phyloP scores from a whole-genome alignment of 2,888 invertebrate species.

The Gandaritis pyraliata region DNA sequence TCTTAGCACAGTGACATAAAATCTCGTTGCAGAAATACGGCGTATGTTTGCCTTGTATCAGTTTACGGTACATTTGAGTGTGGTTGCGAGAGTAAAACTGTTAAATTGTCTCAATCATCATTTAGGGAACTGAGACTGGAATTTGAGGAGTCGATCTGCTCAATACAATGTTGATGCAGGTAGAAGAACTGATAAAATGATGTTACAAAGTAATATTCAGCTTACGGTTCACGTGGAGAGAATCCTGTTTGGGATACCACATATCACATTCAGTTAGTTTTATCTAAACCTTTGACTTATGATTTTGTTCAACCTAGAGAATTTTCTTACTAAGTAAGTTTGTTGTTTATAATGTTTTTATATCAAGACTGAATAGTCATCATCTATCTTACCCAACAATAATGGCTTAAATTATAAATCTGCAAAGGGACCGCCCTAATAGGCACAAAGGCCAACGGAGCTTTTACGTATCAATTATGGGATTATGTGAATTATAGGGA shows the following conservation, averaged over 20 bases:
- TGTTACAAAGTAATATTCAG: too few species aligned
- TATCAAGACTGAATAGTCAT: conserved; percentile 38
- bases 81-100: conserved; percentile 55
- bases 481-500: conserved; percentile 74
- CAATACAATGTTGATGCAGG: conserved; percentile 11
- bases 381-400: conserved; percentile 74
- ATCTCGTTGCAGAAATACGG: conserved; percentile 54
- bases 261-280: too few species aligned
- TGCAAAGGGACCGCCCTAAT: conserved; percentile 65
- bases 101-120: conserved; percentile 53
- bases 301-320: too few species aligned
- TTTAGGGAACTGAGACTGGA: conserved; percentile 34
- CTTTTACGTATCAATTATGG: conserved; percentile 78
- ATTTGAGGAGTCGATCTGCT: conserved; percentile 27
- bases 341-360: too few species aligned
- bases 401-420: conserved; percentile 72
- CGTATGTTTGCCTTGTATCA: conserved; percentile 72
- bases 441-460: conserved; percentile 65
- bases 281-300: too few species aligned
- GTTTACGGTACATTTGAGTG: conserved; percentile 68
- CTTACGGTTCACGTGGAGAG: too few species aligned
- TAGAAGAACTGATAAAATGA: background rate
- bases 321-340: too few species aligned
- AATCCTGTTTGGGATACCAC: too few species aligned
- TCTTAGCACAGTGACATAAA: conserved; percentile 39